Evolutionary conservation across 2,888 invertebrate genomes (phyloP), one percentile per base, ranked within the genome.

Genomic region (Dasypolia templi): DNA sequence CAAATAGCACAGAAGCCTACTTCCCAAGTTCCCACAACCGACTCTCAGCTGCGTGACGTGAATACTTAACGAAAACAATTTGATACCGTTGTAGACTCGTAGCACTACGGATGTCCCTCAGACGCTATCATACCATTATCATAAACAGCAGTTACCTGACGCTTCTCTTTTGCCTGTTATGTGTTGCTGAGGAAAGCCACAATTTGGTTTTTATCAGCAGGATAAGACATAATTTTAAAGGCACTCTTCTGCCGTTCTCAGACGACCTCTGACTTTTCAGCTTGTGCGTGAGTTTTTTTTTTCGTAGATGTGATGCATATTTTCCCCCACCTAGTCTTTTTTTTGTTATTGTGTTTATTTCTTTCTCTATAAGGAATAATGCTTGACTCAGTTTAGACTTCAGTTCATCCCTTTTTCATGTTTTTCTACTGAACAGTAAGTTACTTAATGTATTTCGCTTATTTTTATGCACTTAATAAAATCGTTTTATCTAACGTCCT

Each of bases 61-160:
- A 35, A 75, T 73, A 75, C 58, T 6, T 74, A 51, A 73, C 29
- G 44, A 6, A 53, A 44, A 44, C 35, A 44, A 26, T 74, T 74
- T 51, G 4, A 73, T 56, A 51, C 72, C 75, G 59, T 74, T 72
- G 39, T 49, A 42, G 11, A 12, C 56, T 32, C 14, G 46, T 17
- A 22, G 46, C 72, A 46, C 29, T 46, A 17, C 46, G 73, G 56
- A 73, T 32, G 29, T 46, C 19, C n/a, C 72, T 32, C 17, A 42
- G 49, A 49, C 32, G n/a, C 32, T 3, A 42, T 62, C 17, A 39
- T 53, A 51, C 11, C 2, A 26, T 66, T 32, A 9, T 14, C 35
- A 35, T n/a, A 29, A 6, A 0, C 3, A 14, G n/a, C n/a, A 26
- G 12, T n/a, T 12, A 5, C 51, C n/a, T n/a, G 12, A n/a, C n/a